Base-by-base conservation (phyloP, 1,140 invertebrate genomes). In the Drosophila asahinai region DNA sequence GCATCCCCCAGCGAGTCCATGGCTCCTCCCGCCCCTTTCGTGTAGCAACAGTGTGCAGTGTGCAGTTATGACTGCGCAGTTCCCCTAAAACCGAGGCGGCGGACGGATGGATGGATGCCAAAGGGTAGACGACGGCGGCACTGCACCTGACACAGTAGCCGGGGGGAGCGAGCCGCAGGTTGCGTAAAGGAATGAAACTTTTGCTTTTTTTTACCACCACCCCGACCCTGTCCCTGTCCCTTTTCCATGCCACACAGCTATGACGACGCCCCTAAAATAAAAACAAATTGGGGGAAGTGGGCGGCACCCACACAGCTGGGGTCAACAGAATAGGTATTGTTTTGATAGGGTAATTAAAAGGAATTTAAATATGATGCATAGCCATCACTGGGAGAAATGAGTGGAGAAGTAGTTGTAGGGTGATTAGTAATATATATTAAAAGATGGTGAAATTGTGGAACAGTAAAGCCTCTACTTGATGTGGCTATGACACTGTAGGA, bases 11-110 rank as follows among this genome's bases (percentile, higher is more conserved):
- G 54, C 22, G 51, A 33, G 51, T 65, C 59, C 30, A 22, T 11
- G 5, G 25, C 42, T 15, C 15, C 22, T 14, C 19, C 22, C 36
- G 27, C 52, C 51, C 58, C 25, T 43, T 25, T 38, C 63, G 40
- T 63, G 75, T 77, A 55, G 64, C 58, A 79, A 72, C 75, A 76
- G 65, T 57, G 54, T 61, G 33, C 3, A 38, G 12, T 38, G 36
- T 15, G 19, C 59, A 63, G 54, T 84, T 80, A 72, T 80, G 81
- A 73, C 66, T 74, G 74, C 78, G 60, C 60, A 81, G 33, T 70
- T 66, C 19, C 42, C 49, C 33, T 54, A 51, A 47, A 38, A 54
- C 36, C 22, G 27, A 42, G 27, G 36, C 9, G 5, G 19, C 17
- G 52, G 40, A 22, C 17, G 25, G 38, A 30, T 11, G 52, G 12